These are phyloP conservation scores for Linyphia triangularis DNA, from an alignment of 2,888 invertebrate genomes.

Conservation along the genomic window DNA sequence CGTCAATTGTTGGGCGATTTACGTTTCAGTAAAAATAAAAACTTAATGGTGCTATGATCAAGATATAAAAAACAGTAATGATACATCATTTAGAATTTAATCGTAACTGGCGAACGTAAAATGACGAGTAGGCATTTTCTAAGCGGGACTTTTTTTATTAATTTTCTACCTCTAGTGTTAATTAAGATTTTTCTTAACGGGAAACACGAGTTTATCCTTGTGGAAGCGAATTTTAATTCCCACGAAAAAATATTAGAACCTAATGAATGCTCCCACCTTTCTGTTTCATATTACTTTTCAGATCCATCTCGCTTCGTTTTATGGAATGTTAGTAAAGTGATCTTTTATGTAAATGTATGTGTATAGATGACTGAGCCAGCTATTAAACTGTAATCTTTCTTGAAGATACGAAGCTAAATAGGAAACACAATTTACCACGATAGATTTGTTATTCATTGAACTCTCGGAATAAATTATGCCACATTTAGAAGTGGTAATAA, in stretches of 20 bases:
- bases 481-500: too few relatives aligned
- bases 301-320: not conserved
- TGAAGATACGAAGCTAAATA: not conserved
- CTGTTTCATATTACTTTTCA: not conserved
- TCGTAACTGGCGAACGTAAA: conserved; percentile 54
- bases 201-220: not conserved
- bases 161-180: conserved; percentile 14
- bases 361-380: not conserved
- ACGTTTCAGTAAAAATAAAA: conserved; percentile 45
- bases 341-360: not conserved
- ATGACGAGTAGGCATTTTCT: conserved; percentile 50
- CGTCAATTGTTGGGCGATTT: conserved; percentile 68
- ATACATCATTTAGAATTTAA: conserved; percentile 65
- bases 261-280: conserved; percentile 27
- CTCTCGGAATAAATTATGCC: too few relatives aligned
- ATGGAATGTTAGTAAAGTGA: not conserved
- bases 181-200: conserved; percentile 25
- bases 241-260: not conserved
- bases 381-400: not conserved
- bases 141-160: conserved; percentile 20
- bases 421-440: not conserved
- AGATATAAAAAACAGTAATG: conserved; percentile 45
- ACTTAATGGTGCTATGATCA: conserved; percentile 38
- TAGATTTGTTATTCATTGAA: too few relatives aligned
- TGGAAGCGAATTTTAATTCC: not conserved